Percentiles rank a stretch among this genome's conserved stretches.
Evolutionary conservation across 2,797 vertebrate genomes (phyloP).

Genomic region (Buceros bicornis): DNA sequence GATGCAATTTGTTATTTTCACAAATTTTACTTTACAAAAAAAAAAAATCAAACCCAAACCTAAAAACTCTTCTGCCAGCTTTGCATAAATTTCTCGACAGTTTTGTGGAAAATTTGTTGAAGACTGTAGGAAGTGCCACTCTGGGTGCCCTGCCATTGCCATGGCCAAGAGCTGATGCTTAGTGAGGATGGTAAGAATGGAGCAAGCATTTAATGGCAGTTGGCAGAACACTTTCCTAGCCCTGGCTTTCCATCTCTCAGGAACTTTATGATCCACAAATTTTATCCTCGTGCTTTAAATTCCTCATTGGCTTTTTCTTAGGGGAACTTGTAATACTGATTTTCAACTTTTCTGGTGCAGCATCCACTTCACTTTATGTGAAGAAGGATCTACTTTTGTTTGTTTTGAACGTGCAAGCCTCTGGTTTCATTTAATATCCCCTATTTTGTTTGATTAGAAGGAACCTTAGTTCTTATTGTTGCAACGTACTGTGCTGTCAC

Average conservation of each 20-base stretch:
- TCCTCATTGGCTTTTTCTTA: background rate
- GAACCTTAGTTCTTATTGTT: background rate
- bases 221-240: background rate
- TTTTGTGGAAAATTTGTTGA: background rate
- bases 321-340: background rate
- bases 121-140: accelerated
- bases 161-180: background rate
- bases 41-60: too few relatives aligned
- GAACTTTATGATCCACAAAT: background rate
- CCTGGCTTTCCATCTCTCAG: background rate
- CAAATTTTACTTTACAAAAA: background rate
- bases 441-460: background rate
- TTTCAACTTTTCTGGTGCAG: background rate
- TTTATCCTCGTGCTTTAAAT: background rate
- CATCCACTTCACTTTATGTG: background rate
- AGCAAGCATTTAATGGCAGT: background rate
- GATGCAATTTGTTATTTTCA: background rate
- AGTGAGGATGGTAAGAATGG: background rate
- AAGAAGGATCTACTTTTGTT: background rate
- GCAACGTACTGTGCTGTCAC: background rate
- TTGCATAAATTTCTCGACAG: accelerated
- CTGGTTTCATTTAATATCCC: background rate
- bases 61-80: background rate
- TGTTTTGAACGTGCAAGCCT: background rate
- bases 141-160: background rate